Percentiles rank a stretch among this genome's conserved stretches.
Evolutionary conservation across 1,140 invertebrate species (phyloP).

Genomic region (Elysia chlorotica): DNA sequence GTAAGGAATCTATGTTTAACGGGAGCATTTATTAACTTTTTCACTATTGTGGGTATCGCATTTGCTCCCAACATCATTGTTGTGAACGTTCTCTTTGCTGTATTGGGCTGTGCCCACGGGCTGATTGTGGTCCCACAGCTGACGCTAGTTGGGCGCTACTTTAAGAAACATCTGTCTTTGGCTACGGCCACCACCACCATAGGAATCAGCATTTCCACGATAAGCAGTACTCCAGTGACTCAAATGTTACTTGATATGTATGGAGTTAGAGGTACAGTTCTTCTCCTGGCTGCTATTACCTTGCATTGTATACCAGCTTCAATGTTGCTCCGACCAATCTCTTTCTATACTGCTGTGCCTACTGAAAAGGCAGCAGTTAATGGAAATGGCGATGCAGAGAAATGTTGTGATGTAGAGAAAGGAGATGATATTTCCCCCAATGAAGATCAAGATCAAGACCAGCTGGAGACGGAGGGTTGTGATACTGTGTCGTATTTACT

Average conservation of each 20-base stretch:
- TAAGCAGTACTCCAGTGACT: neutral
- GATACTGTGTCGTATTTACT: too few relatives aligned
- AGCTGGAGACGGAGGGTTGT: too few relatives aligned
- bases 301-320: neutral
- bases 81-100: neutral
- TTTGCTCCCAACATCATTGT: constrained; percentile 10
- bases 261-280: constrained; percentile 1
- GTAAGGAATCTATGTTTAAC: neutral
- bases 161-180: constrained; percentile 17
- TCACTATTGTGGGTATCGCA: neutral
- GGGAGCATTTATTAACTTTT: neutral
- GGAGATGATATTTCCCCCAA: too few relatives aligned
- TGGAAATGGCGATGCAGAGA: too few relatives aligned
- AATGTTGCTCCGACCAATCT: constrained; percentile 3
- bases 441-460: too few relatives aligned
- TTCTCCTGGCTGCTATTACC: constrained; percentile 2
- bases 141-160: constrained; percentile 5
- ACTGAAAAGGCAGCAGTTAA: too few relatives aligned
- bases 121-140: neutral
- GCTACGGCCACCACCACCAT: constrained; percentile 4
- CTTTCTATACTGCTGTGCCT: neutral
- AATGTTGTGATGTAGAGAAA: too few relatives aligned
- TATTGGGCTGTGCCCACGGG: neutral
- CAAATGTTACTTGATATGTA: neutral
- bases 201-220: neutral